Percentiles rank a stretch among this genome's conserved stretches.
Conservation (phyloP, 2,113 vertebrate genomes). For the Rhabdomys dilectus region DNA sequence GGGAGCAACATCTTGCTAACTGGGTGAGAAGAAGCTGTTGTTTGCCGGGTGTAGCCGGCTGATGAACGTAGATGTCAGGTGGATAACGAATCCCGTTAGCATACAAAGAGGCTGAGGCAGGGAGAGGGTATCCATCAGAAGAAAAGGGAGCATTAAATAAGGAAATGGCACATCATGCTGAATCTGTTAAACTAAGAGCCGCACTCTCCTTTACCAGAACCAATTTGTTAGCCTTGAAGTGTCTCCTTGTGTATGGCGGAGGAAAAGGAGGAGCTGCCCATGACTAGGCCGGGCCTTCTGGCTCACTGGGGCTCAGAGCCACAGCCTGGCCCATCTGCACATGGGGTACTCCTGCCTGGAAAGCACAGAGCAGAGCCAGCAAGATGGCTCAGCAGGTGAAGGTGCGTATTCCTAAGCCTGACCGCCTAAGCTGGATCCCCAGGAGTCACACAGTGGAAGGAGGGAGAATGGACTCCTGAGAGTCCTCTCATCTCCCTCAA, state of each 20-base stretch:
- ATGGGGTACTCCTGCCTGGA: accelerated
- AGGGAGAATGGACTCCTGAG: background rate
- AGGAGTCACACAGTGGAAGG: too few species aligned
- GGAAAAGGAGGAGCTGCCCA: accelerated
- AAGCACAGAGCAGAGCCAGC: too few species aligned
- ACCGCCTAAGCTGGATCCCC: background rate
- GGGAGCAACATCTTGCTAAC: constrained; percentile 71
- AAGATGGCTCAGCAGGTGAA: background rate
- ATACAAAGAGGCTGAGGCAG: background rate
- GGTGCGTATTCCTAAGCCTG: background rate
- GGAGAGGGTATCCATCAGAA: background rate
- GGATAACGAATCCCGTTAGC: constrained; percentile 16
- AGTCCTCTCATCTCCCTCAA: background rate
- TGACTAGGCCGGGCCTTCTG: too few species aligned
- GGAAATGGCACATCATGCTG: background rate
- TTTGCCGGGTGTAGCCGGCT: background rate
- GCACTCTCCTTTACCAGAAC: background rate
- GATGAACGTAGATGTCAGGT: constrained; percentile 41
- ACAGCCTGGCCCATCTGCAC: accelerated
- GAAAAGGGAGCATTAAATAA: constrained; percentile 24
- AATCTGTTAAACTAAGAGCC: constrained; percentile 39
- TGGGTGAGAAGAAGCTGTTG: constrained; percentile 23
- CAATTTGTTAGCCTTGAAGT: background rate
- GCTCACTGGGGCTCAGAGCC: background rate
- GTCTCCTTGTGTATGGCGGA: background rate